Percentiles rank a stretch among this genome's conserved stretches.
Conservation (phyloP, 2,113 vertebrate genomes). For the Bubalus kerabau region DNA sequence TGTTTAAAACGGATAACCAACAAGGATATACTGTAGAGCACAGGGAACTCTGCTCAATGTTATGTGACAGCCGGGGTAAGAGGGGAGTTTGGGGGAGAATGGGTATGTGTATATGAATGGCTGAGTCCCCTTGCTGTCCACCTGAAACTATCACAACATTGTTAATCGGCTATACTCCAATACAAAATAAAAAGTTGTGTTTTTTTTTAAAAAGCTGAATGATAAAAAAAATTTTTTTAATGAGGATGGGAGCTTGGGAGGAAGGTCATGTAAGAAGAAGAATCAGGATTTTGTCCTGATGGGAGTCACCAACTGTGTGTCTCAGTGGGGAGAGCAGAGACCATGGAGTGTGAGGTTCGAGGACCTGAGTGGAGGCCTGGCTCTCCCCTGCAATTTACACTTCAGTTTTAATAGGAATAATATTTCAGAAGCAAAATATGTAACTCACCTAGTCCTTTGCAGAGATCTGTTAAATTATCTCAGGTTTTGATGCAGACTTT, state of each 20-base stretch:
- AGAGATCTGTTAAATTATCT: neutral
- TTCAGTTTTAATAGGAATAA: neutral
- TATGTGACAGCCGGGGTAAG: neutral
- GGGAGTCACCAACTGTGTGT: rapidly evolving
- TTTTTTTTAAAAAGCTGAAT: neutral
- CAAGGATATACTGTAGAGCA: neutral
- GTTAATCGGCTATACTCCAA: neutral
- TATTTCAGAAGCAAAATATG: neutral
- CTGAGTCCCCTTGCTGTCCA: neutral
- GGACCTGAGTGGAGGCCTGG: rapidly evolving
- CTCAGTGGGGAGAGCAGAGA: rapidly evolving
- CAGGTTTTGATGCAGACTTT: neutral
- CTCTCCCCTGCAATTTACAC: rapidly evolving
- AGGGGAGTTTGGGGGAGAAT: neutral
- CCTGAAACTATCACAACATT: neutral
- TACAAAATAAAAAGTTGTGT: neutral
- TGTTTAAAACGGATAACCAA: neutral
- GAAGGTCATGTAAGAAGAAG: no score
- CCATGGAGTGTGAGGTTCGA: neutral
- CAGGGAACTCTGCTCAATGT: neutral
- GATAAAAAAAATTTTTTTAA: neutral
- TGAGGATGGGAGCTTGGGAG: no score
- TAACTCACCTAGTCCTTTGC: neutral
- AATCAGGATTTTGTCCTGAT: neutral
- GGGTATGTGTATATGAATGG: neutral